Percentiles rank a stretch among this genome's conserved stretches.
Conservation (phyloP, 2,113 vertebrate species). For the Aythya baeri region DNA sequence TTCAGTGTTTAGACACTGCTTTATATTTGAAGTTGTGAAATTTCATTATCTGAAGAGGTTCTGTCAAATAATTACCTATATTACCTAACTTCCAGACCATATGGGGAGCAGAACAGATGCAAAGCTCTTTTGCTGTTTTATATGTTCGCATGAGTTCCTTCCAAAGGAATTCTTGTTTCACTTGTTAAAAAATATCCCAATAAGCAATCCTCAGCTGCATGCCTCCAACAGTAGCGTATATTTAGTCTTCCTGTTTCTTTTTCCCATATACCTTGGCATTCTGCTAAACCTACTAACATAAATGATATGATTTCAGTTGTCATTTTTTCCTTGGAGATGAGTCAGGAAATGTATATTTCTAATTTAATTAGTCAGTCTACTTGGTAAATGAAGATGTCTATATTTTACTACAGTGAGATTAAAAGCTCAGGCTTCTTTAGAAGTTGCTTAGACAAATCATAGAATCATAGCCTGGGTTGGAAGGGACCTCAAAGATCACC, state of each 20-base stretch:
- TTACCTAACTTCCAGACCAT: not conserved
- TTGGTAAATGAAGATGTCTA: not conserved
- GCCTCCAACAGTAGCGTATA: not conserved
- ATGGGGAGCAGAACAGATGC: not conserved
- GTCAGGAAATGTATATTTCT: not conserved
- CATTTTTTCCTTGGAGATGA: not conserved
- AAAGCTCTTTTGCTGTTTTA: not conserved
- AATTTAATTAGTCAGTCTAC: not conserved
- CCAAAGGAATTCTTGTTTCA: not conserved
- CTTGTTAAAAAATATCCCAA: not conserved
- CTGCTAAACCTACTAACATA: not conserved
- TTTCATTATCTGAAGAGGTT: not conserved
- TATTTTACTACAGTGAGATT: not conserved
- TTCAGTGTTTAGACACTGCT: not conserved
- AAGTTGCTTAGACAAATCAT: not conserved
- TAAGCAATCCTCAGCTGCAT: not conserved
- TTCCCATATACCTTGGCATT: not conserved
- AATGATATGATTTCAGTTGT: not conserved
- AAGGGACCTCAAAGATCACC: no score
- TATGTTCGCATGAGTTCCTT: not conserved
- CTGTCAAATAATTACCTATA: not conserved
- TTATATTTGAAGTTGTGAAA: not conserved
- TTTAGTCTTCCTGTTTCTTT: not conserved
- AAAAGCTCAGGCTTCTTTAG: not conserved
- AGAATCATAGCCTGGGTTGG: no score